A percentile compares a stretch with the other conserved stretches of the same genome.
Evolutionary conservation across 1,140 invertebrate species (phyloP).

Genomic region (Listronotus oregonensis): DNA sequence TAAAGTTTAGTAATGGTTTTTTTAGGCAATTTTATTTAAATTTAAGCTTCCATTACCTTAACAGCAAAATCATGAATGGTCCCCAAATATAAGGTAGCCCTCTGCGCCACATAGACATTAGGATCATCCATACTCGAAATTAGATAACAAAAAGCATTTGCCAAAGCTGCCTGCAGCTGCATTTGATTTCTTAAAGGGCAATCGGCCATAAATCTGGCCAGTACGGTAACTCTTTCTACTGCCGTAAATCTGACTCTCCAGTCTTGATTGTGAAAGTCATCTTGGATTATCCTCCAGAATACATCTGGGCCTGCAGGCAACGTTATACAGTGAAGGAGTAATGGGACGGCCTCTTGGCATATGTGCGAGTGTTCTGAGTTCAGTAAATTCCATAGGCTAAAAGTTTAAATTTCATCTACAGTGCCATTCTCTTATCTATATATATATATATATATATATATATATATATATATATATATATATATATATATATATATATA

Average conservation of each 20-base stretch:
- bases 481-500: too few species aligned
- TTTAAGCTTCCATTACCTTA: conserved; percentile 58
- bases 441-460: too few species aligned
- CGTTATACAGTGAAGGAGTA: conserved; percentile 93
- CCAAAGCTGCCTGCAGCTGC: conserved; percentile 88
- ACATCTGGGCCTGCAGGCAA: conserved; percentile 90
- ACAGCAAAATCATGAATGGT: conserved; percentile 89
- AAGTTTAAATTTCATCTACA: not conserved
- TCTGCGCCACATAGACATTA: conserved; percentile 92
- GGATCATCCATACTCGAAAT: conserved; percentile 96
- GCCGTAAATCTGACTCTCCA: conserved; percentile 91
- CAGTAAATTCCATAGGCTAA: conserved; percentile 90
- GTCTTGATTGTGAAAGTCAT: conserved; percentile 88
- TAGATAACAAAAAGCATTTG: conserved; percentile 95
- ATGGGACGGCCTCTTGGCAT: conserved; percentile 84
- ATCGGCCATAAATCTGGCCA: conserved; percentile 91
- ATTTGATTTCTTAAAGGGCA: conserved; percentile 82
- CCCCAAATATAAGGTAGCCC: conserved; percentile 89
- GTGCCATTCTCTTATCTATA: too few species aligned
- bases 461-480: too few species aligned
- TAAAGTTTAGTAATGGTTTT: conserved; percentile 13
- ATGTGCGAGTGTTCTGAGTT: conserved; percentile 93
- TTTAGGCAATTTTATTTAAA: not conserved
- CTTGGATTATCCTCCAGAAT: conserved; percentile 92
- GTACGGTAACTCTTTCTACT: conserved; percentile 90